Base-by-base conservation (phyloP, 2,113 vertebrate species). In the Catagonus wagneri region DNA sequence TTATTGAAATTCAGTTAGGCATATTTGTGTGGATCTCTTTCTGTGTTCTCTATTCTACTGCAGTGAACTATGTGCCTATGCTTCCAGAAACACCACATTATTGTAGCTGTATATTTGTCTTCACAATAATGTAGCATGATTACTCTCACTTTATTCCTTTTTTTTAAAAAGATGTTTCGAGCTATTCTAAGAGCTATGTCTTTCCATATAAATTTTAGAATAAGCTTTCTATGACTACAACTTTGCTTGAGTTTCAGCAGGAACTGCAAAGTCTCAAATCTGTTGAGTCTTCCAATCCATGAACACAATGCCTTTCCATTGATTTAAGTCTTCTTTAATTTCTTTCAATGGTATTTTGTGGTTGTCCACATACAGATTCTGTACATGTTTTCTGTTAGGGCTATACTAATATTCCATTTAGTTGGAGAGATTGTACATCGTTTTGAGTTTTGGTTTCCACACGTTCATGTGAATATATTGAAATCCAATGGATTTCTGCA, bases 191-290 rank as follows among this genome's bases (percentile, higher is more conserved):
- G 13, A 7, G 1, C 34, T 36, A 8, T 27, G 4, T 16, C 20
- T 96, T 93, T 83, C 25, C 11, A 68, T 66, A 75, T 63, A 93
- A 29, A 90, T 60, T 90, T 84, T 94, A 90, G 60, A 52, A 65
- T 68, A 78, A 80, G 10, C 7, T 79, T 92, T 83, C 9, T 22
- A n/a, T 69, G 60, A 22, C 66, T 76, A 79, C 27, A 86, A 17
- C 16, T 9, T 86, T 69, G 39, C 52, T 80, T 34, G 16, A 7
- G 27, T 88, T 94, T 88, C 81, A 6, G 39, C 50, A 81, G 10
- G 23, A 90, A 88, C 50, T 87, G 4, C 27, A 76, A 80, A 58
- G 56, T 34, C 20, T 58, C 76, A 76, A 39, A 10, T 34, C 13
- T 72, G 29, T 16, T 81, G 13, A 66, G 19, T 92, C 15, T 95